Evolutionary conservation across 2,797 vertebrate species (phyloP), one percentile per base, ranked within the genome.

Genomic region (Centropyge bicolor): DNA sequence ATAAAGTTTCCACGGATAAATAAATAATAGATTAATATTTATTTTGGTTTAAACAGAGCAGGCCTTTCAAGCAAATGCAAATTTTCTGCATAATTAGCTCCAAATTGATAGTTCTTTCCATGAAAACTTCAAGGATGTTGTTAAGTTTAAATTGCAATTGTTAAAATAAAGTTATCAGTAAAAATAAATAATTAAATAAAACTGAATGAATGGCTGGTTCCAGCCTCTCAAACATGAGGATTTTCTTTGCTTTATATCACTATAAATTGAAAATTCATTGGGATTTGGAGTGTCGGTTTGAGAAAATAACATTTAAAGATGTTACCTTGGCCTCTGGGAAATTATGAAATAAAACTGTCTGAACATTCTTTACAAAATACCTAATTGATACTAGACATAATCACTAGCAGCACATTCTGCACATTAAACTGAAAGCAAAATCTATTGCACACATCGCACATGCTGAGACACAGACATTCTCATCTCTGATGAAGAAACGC

Each of bases 381-480:
- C 20, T 9, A 45, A 20, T 31, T 48, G 48, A 46, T 46, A 48
- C 5, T 12, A 51, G 4, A 56, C 76, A 76, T 40, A 60, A 45
- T 45, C 2, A 38, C 6, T 13, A 24, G 35, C 27, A 38, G 14
- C 17, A n/a, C 24, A 5, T 1, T 67, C 55, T 41, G 60, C 1
- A 46, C 38, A 19, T 59, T 16, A 11, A 70, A n/a, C 31, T 49
- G 19, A 57, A 40, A 72, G 31, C 60, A 43, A n/a, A 54, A 14
- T 46, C 11, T 19, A 19, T 46, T 46, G 17, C 45, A 46, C 45
- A 46, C 51, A 45, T 69, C 35, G 35, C 2, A 20, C 69, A n/a
- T 49, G 22, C 77, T 36, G 43, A 70, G n/a, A 80, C 22, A n/a
- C 11, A 19, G 41, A 43, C 16, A 52, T 65, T 66, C 8, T 57